Conservation (phyloP, 2,888 invertebrate genomes). For the Pinctada fucata region DNA sequence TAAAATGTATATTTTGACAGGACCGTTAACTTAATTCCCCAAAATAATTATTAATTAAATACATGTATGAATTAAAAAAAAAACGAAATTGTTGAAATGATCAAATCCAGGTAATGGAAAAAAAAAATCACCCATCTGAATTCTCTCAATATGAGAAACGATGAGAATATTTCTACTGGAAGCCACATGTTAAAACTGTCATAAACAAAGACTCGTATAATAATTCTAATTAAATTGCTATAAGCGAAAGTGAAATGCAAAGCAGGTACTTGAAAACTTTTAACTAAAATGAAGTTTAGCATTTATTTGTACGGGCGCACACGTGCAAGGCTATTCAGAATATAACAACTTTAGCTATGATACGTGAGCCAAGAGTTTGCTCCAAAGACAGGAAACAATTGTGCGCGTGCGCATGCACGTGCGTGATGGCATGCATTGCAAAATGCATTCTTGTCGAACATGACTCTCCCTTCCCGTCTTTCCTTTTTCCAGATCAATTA, state of each 20-base stretch:
- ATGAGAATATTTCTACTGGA: constrained; percentile 31
- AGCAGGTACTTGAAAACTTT: constrained; percentile 30
- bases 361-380: constrained; percentile 29
- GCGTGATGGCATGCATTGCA: background rate
- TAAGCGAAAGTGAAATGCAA: constrained; percentile 23
- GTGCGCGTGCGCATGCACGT: constrained; percentile 30
- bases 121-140: no score
- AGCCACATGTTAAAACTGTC: constrained; percentile 34
- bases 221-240: constrained; percentile 26
- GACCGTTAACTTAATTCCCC: no score
- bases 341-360: constrained; percentile 12
- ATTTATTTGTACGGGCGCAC: constrained; percentile 6
- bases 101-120: no score
- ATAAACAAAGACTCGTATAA: constrained; percentile 17
- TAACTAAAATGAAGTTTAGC: constrained; percentile 20
- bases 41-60: no score
- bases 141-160: constrained; percentile 4
- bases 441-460: background rate
- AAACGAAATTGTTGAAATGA: no score
- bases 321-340: constrained; percentile 10
- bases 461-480: background rate
- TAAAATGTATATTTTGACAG: no score
- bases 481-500: background rate
- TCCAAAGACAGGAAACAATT: constrained; percentile 25
- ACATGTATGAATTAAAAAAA: no score